Conservation (phyloP, 1,140 invertebrate genomes). For the Musca vetustissima region DNA sequence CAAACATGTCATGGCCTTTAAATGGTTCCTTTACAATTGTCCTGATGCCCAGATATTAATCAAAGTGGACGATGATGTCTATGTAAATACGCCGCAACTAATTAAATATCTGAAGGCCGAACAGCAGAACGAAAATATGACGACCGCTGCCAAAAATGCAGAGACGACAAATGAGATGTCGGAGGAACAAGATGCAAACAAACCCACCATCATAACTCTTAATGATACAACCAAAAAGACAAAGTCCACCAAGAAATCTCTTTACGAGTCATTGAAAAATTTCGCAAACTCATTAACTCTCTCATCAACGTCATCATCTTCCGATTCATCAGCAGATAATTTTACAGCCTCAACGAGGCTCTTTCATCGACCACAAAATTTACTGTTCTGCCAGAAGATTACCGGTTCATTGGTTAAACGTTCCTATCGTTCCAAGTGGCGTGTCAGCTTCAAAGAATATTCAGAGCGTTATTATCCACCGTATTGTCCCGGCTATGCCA, state of each 20-base stretch:
- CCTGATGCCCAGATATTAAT: constrained; percentile 70
- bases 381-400: constrained; percentile 64
- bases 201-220: not conserved
- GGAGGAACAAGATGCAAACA: not conserved
- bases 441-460: constrained; percentile 71
- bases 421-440: constrained; percentile 75
- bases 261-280: not conserved
- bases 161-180: no score
- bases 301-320: not conserved
- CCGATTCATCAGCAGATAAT: not conserved
- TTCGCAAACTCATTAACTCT: constrained; percentile 1
- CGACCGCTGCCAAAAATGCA: not conserved
- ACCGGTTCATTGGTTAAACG: constrained; percentile 60
- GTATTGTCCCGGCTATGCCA: constrained; percentile 76
- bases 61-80: constrained; percentile 80
- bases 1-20: constrained; percentile 83
- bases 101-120: constrained; percentile 61
- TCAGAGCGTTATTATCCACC: constrained; percentile 65
- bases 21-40: constrained; percentile 75
- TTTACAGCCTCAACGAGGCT: constrained; percentile 26
- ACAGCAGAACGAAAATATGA: not conserved
- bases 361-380: constrained; percentile 47
- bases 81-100: constrained; percentile 70
- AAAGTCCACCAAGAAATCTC: not conserved
- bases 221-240: not conserved